Conservation (phyloP, 2,113 vertebrate genomes). For the Emydura subglobosa region DNA sequence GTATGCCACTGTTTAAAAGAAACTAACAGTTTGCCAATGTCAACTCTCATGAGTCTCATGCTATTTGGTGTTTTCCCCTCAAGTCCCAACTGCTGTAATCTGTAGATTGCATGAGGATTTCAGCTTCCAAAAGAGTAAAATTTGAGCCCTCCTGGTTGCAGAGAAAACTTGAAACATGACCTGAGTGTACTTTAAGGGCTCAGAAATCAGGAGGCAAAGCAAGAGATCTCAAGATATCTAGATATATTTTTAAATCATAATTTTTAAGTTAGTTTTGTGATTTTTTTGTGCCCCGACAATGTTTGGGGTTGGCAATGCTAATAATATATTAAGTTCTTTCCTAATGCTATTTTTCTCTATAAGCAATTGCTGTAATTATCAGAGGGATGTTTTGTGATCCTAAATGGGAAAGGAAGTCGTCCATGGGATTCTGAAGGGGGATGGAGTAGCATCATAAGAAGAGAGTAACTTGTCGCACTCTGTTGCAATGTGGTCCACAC, state of each 20-base stretch:
- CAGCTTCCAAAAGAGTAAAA: not conserved
- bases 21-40: not conserved
- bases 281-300: not conserved
- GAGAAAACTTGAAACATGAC: not conserved
- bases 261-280: not conserved
- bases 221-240: not conserved
- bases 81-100: not conserved
- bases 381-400: not conserved
- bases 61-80: not conserved
- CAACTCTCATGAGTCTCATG: not conserved
- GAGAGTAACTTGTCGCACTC: not conserved
- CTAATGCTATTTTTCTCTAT: no score
- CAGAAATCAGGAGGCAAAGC: not conserved
- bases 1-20: no score
- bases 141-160: rapidly evolving
- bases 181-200: not conserved
- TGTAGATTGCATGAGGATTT: not conserved
- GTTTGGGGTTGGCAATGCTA: not conserved
- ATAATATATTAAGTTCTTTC: slow-evolving; percentile 11
- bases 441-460: slow-evolving; percentile 3
- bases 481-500: not conserved
- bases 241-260: not conserved
- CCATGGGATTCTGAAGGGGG: not conserved
- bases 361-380: not conserved
- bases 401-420: not conserved